Conservation (phyloP, 2,113 vertebrate species). For the Pollachius pollachius region DNA sequence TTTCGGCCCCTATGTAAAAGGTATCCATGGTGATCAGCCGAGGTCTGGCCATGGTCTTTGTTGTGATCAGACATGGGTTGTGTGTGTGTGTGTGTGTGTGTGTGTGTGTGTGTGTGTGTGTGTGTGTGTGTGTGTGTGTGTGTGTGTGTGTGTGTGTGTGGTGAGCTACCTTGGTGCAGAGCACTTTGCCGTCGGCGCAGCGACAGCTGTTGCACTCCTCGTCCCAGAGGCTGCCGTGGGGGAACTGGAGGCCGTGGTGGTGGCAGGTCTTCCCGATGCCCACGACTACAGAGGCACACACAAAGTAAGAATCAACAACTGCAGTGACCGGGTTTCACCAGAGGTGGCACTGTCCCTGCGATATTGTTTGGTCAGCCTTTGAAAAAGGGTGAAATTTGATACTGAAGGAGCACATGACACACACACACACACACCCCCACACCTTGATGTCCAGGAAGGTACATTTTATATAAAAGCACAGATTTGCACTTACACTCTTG, state of each 20-base stretch:
- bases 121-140: too few relatives aligned
- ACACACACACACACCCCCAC: not conserved
- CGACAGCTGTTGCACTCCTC: conserved; percentile 93
- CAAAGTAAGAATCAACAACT: conserved; percentile 10
- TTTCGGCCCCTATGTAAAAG: too few relatives aligned
- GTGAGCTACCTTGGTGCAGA: conserved; percentile 86
- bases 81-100: too few relatives aligned
- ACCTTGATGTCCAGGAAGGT: not conserved
- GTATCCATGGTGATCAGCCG: too few relatives aligned
- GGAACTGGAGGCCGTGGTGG: conserved; percentile 82
- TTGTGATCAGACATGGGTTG: too few relatives aligned
- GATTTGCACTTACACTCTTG: conserved; percentile 83
- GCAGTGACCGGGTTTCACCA: not conserved
- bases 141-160: too few relatives aligned
- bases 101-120: too few relatives aligned
- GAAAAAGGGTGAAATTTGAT: not conserved
- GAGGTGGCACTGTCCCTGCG: not conserved
- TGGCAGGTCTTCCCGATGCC: conserved; percentile 85
- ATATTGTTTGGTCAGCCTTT: not conserved
- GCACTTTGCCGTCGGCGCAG: conserved; percentile 82
- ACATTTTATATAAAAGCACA: not conserved
- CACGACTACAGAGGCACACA: conserved; percentile 71
- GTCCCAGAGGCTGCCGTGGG: conserved; percentile 87
- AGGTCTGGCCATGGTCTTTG: too few relatives aligned
- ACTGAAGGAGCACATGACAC: not conserved